Evolutionary conservation across 2,113 vertebrate genomes (phyloP).

Genomic region (Protobothrops flavoviridis): DNA sequence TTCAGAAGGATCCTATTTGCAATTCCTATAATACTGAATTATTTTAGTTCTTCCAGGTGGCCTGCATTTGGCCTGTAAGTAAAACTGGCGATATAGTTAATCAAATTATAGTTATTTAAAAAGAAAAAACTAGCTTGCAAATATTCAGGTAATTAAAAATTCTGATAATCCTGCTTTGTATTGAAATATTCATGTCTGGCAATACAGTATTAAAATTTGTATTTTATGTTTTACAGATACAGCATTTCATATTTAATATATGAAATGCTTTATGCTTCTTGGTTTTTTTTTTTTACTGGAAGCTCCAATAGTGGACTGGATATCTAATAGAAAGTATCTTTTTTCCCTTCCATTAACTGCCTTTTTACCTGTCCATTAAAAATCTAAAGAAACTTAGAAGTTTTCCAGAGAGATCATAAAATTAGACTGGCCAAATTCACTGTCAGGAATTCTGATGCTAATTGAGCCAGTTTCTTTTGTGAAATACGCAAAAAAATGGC

Average conservation of each 20-base stretch:
- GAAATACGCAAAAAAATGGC: slow-evolving; percentile 58
- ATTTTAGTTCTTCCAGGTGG: slow-evolving; percentile 40
- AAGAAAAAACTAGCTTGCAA: slow-evolving; percentile 52
- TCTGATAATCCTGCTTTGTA: slow-evolving; percentile 44
- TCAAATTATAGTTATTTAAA: slow-evolving; percentile 32
- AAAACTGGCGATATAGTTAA: slow-evolving; percentile 45
- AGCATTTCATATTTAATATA: slow-evolving; percentile 57
- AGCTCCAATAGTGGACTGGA: slow-evolving; percentile 57
- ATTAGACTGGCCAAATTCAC: slow-evolving; percentile 46
- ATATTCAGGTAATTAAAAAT: slow-evolving; percentile 57
- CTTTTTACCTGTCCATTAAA: slow-evolving; percentile 50
- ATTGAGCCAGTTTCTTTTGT: slow-evolving; percentile 60
- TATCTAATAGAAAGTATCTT: slow-evolving; percentile 35
- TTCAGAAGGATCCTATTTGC: not conserved
- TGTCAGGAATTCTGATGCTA: slow-evolving; percentile 49
- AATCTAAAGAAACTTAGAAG: slow-evolving; percentile 23
- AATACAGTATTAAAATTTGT: slow-evolving; percentile 52
- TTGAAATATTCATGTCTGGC: slow-evolving; percentile 52
- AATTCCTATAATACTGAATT: not conserved
- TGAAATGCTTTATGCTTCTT: slow-evolving; percentile 60
- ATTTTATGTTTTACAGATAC: slow-evolving; percentile 55
- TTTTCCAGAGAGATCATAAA: slow-evolving; percentile 49
- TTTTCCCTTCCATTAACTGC: slow-evolving; percentile 40
- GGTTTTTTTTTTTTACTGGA: slow-evolving; percentile 58
- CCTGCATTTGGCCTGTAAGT: slow-evolving; percentile 55